phyloP scores from a whole-genome alignment of 2,113 vertebrate genomes.

The Pelecanoides urinatrix region DNA sequence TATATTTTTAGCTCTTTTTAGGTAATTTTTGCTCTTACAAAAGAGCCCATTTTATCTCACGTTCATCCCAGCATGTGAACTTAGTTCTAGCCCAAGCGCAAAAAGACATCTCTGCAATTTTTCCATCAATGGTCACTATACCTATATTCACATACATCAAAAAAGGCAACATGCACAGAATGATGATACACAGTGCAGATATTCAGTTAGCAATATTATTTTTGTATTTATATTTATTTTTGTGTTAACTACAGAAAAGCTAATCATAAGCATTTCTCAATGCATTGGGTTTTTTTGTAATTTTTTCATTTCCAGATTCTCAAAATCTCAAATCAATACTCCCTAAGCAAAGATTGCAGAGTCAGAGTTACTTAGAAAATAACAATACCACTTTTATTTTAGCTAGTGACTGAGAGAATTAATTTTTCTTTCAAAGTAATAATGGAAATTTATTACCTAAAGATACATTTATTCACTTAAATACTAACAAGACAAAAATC shows the following conservation, averaged over 20 bases:
- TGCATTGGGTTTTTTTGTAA: background rate
- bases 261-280: background rate
- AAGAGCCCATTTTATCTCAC: background rate
- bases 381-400: background rate
- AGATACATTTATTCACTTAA: background rate
- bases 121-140: background rate
- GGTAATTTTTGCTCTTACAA: background rate
- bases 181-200: background rate
- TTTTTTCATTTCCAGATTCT: background rate
- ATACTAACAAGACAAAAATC: background rate
- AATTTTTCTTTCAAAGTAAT: background rate
- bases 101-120: background rate
- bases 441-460: background rate
- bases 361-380: background rate
- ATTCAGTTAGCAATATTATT: background rate
- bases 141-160: background rate
- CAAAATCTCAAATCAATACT: background rate
- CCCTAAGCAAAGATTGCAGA: background rate
- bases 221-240: background rate
- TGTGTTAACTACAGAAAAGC: background rate
- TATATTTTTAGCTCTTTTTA: background rate
- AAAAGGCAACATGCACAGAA: background rate
- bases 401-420: background rate
- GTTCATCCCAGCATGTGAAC: background rate
- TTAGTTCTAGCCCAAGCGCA: background rate